Evolutionary conservation across 2,888 invertebrate species (phyloP).

Genomic region (Mythimna pallens): DNA sequence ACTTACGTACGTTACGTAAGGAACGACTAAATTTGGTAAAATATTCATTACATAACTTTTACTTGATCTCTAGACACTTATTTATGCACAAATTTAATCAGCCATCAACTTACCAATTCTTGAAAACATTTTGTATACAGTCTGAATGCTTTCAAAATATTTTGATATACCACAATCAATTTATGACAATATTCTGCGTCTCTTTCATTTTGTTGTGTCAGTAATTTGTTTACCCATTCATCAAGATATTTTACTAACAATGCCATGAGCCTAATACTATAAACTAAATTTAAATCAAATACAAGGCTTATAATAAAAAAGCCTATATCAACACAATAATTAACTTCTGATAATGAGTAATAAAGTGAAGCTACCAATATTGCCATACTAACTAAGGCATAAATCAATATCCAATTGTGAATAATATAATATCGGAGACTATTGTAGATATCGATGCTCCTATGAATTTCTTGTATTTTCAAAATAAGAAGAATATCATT

Average conservation of each 20-base stretch:
- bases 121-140: not conserved
- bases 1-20: no score
- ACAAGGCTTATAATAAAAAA: not conserved
- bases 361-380: not conserved
- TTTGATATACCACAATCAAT: not conserved
- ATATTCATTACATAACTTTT: no score
- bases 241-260: slow-evolving; percentile 9
- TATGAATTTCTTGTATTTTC: not conserved
- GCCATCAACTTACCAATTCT: slow-evolving; percentile 8
- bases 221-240: not conserved
- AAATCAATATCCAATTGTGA: not conserved
- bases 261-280: not conserved
- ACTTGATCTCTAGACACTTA: no score
- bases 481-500: not conserved
- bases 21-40: no score
- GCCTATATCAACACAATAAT: not conserved
- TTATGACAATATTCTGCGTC: not conserved
- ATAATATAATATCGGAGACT: not conserved
- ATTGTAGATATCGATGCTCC: not conserved
- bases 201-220: not conserved
- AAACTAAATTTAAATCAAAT: slow-evolving; percentile 13
- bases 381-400: not conserved
- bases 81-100: not conserved
- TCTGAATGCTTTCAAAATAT: slow-evolving; percentile 1
- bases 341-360: not conserved